Conservation (phyloP, 2,797 vertebrate species). For the Rhadinocentrus ornatus region DNA sequence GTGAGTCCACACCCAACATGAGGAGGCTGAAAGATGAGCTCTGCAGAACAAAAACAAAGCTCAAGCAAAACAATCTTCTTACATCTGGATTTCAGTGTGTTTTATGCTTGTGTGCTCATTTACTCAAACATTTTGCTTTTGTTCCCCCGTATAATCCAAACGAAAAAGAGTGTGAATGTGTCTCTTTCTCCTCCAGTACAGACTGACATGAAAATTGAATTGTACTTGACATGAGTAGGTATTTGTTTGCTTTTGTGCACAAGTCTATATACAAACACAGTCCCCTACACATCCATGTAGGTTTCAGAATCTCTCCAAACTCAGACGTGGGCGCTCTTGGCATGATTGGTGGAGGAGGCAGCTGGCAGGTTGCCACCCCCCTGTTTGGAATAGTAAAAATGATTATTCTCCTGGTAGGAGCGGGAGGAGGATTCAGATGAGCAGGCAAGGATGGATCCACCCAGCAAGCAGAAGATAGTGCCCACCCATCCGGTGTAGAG, state of each 20-base stretch:
- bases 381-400: constrained; percentile 93
- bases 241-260: constrained; percentile 22
- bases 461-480: constrained; percentile 88
- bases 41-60: constrained; percentile 41
- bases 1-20: constrained; percentile 42
- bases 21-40: constrained; percentile 48
- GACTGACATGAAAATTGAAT: constrained; percentile 7
- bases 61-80: constrained; percentile 46
- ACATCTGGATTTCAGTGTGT: not conserved
- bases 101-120: constrained; percentile 16
- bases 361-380: constrained; percentile 77
- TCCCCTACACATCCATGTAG: constrained; percentile 11
- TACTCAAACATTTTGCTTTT: constrained; percentile 4
- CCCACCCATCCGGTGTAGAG: constrained; percentile 96
- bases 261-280: constrained; percentile 47
- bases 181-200: constrained; percentile 11
- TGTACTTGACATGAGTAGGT: constrained; percentile 11
- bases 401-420: constrained; percentile 90
- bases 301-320: not conserved
- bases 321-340: constrained; percentile 97
- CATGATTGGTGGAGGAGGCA: constrained; percentile 83
- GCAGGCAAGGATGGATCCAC: constrained; percentile 89
- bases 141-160: constrained; percentile 19
- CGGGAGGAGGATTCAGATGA: constrained; percentile 85
- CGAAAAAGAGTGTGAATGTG: constrained; percentile 10